phyloP scores from a whole-genome alignment of 1,140 invertebrate species.

The Drosophila sp. region DNA sequence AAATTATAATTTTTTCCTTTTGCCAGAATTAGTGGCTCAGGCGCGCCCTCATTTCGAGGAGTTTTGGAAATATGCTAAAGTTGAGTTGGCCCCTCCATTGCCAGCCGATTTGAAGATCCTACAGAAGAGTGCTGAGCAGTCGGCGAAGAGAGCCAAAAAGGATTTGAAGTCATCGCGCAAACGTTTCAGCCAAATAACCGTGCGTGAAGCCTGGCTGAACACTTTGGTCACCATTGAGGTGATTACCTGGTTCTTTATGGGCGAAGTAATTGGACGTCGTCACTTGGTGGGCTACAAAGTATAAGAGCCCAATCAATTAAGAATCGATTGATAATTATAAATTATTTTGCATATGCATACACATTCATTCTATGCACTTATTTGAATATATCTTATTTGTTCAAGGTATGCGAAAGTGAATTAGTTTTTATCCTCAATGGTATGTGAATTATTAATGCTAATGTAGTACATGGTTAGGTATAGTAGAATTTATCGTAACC shows the following conservation, averaged over 20 bases:
- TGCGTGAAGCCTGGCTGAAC: slow-evolving; percentile 95
- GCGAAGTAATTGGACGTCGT: slow-evolving; percentile 97
- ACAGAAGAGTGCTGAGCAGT: slow-evolving; percentile 87
- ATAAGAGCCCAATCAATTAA: slow-evolving; percentile 77
- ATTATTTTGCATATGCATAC: background rate
- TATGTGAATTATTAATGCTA: no score
- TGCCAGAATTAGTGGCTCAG: slow-evolving; percentile 85
- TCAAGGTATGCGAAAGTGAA: background rate
- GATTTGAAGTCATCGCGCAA: slow-evolving; percentile 84
- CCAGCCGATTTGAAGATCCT: slow-evolving; percentile 92
- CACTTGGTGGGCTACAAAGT: slow-evolving; percentile 95
- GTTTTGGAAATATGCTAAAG: slow-evolving; percentile 94
- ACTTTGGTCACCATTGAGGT: slow-evolving; percentile 94
- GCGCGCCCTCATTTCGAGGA: slow-evolving; percentile 89
- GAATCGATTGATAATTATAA: background rate
- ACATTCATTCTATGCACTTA: background rate
- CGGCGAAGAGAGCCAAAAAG: slow-evolving; percentile 87
- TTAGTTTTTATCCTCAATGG: no score
- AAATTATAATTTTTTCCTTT: background rate
- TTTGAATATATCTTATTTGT: slow-evolving; percentile 12
- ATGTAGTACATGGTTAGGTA: no score
- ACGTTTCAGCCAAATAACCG: slow-evolving; percentile 91
- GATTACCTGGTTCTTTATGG: slow-evolving; percentile 96
- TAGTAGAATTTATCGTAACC: no score
- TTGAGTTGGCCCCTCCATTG: slow-evolving; percentile 95